Evolutionary conservation across 2,113 vertebrate species (phyloP).

Genomic region (Melanostigma gelatinosum): DNA sequence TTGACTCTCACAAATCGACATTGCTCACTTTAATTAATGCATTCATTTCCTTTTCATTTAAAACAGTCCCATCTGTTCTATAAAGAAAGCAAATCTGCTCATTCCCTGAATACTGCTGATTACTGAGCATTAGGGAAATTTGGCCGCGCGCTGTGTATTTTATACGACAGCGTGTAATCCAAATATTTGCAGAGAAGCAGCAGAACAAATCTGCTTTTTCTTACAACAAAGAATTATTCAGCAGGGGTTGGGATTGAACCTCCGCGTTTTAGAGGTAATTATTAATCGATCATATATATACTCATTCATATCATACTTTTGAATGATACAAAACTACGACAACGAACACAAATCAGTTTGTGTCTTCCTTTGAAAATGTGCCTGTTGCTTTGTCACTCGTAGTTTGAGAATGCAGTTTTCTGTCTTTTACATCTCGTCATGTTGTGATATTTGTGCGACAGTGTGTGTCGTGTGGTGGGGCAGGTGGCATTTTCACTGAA

Average conservation of each 20-base stretch:
- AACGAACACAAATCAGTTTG: no score
- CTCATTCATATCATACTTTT: neutral
- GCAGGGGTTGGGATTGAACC: no score
- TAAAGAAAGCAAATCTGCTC: constrained; percentile 52
- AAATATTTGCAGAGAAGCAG: constrained; percentile 28
- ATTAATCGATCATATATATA: neutral
- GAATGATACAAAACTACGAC: no score
- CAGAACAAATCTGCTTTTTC: constrained; percentile 46
- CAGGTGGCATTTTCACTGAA: neutral
- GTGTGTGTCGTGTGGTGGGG: neutral
- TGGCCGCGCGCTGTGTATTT: constrained; percentile 20
- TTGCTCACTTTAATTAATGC: constrained; percentile 18
- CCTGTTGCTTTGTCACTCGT: no score
- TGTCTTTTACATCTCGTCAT: neutral
- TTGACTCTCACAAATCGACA: constrained; percentile 18
- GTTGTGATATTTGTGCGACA: neutral
- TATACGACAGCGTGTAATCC: constrained; percentile 33
- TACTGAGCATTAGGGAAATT: constrained; percentile 39
- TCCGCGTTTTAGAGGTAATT: neutral
- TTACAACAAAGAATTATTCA: constrained; percentile 8
- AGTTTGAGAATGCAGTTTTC: neutral
- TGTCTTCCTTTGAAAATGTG: no score
- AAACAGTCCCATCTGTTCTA: constrained; percentile 47
- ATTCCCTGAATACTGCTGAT: constrained; percentile 42
- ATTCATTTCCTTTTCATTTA: constrained; percentile 29